Conservation (phyloP, 2,797 vertebrate genomes). For the Carduelis carduelis region DNA sequence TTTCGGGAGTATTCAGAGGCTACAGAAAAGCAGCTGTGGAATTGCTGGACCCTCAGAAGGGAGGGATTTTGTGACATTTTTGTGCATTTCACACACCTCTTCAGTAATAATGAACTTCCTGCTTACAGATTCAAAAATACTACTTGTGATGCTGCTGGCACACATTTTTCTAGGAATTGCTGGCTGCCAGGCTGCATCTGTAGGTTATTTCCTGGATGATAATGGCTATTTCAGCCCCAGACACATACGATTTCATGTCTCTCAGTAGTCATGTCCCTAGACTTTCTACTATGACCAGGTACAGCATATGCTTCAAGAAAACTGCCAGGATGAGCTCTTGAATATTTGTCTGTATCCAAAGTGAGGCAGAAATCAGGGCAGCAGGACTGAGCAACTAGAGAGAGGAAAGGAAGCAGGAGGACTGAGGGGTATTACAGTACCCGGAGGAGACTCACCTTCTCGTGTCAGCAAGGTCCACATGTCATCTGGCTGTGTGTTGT, state of each 20-base stretch:
- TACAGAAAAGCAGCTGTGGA: neutral
- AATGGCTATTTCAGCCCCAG: neutral
- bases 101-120: neutral
- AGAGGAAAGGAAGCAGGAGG: neutral
- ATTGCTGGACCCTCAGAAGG: neutral
- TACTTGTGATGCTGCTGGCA: neutral
- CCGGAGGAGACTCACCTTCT: conserved; percentile 77
- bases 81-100: neutral
- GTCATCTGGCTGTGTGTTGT: conserved; percentile 86
- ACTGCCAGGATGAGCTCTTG: neutral
- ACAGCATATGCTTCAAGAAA: neutral
- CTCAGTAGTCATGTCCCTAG: neutral
- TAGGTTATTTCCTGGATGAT: neutral
- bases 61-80: neutral
- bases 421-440: neutral
- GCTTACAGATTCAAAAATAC: neutral
- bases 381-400: neutral
- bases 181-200: neutral
- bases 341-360: neutral
- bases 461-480: conserved; percentile 89
- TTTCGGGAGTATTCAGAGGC: neutral
- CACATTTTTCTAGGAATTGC: neutral
- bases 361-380: neutral
- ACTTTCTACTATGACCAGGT: neutral
- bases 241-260: neutral